phyloP scores from a whole-genome alignment of 2,113 vertebrate species.

The Hiodon alosoides region DNA sequence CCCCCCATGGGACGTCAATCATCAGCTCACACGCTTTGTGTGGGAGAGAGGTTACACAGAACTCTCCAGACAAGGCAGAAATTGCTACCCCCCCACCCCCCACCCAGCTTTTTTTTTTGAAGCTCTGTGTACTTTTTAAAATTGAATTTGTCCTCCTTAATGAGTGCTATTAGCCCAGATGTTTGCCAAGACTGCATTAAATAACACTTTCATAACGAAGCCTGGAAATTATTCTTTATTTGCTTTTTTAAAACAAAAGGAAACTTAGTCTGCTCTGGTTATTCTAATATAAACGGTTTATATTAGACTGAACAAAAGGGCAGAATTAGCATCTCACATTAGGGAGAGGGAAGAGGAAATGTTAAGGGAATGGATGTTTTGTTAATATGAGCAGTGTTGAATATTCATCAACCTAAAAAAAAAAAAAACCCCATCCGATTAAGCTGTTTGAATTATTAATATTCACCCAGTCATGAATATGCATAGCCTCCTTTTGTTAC shows the following conservation, averaged over 20 bases:
- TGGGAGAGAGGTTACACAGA: too few species aligned
- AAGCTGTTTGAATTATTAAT: slow-evolving; percentile 62
- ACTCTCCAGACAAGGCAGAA: too few species aligned
- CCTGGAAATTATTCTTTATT: slow-evolving; percentile 39
- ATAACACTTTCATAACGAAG: slow-evolving; percentile 5
- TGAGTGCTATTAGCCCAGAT: background rate
- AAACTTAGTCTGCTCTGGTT: slow-evolving; percentile 39
- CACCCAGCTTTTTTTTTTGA: too few species aligned
- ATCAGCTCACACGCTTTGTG: too few species aligned
- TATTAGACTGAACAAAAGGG: slow-evolving; percentile 45
- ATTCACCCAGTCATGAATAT: slow-evolving; percentile 59
- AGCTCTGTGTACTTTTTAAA: too few species aligned
- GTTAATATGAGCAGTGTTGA: slow-evolving; percentile 49
- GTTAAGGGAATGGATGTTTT: slow-evolving; percentile 24
- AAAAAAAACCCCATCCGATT: slow-evolving; percentile 59
- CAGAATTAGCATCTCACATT: slow-evolving; percentile 43
- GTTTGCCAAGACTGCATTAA: slow-evolving; percentile 6
- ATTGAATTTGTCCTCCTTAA: too few species aligned
- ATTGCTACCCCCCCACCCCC: too few species aligned
- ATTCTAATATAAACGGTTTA: slow-evolving; percentile 35
- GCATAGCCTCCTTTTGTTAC: slow-evolving; percentile 56
- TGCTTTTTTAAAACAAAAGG: slow-evolving; percentile 37
- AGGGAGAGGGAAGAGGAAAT: slow-evolving; percentile 42
- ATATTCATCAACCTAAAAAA: slow-evolving; percentile 66
- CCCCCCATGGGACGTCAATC: too few species aligned